Percentiles rank a stretch among this genome's conserved stretches.
Evolutionary conservation across 2,888 invertebrate species (phyloP).

Genomic region (Eupithecia centaureata): DNA sequence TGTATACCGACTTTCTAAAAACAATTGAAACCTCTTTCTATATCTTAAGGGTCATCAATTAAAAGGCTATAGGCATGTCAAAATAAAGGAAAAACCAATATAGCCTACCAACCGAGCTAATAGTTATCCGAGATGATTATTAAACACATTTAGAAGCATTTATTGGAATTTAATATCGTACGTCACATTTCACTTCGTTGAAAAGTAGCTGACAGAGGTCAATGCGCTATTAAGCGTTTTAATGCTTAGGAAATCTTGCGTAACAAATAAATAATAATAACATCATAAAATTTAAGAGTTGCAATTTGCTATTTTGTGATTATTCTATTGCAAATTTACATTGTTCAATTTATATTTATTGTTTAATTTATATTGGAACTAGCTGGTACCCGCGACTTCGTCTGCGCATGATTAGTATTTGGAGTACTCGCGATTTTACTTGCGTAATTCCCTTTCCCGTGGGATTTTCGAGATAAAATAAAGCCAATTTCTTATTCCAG

Average conservation of each 20-base stretch:
- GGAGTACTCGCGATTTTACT: too few relatives aligned
- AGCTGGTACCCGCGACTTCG: too few relatives aligned
- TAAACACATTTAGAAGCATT: not conserved
- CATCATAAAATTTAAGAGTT: not conserved
- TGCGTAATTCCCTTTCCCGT: too few relatives aligned
- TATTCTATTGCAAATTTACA: slow-evolving; percentile 1
- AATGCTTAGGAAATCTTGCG: not conserved
- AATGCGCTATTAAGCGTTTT: not conserved
- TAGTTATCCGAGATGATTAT: not conserved
- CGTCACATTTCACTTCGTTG: not conserved
- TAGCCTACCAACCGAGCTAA: not conserved
- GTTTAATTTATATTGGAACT: too few relatives aligned
- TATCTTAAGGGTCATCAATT: not conserved
- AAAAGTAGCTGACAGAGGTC: not conserved
- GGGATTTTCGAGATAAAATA: too few relatives aligned
- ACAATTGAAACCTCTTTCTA: not conserved
- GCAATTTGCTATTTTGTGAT: not conserved
- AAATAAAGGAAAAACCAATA: slow-evolving; percentile 1
- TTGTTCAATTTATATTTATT: too few relatives aligned
- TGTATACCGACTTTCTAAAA: not conserved
- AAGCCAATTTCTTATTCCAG: too few relatives aligned
- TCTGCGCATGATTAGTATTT: too few relatives aligned
- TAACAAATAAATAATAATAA: not conserved
- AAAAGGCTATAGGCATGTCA: not conserved
- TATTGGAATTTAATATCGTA: not conserved